Evolutionary conservation across 1,140 invertebrate species (phyloP).

Genomic region (Muscidifurax raptorellus): DNA sequence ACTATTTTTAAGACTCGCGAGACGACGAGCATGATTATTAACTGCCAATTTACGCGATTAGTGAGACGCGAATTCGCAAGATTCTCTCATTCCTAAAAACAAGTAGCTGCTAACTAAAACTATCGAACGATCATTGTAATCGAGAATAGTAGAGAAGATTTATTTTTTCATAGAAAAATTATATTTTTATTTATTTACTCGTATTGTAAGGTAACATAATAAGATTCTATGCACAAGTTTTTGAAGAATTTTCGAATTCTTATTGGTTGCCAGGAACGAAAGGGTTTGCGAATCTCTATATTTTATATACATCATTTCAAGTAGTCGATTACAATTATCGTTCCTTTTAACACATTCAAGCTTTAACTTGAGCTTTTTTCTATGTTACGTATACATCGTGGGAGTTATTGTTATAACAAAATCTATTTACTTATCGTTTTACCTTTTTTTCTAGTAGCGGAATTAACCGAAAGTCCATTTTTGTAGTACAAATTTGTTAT

Average conservation of each 20-base stretch:
- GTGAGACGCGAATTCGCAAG: constrained; percentile 13
- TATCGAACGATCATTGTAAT: constrained; percentile 25
- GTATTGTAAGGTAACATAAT: not conserved
- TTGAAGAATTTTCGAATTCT: no score
- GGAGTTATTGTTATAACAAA: constrained; percentile 45
- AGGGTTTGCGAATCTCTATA: no score
- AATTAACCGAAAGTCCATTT: constrained; percentile 41
- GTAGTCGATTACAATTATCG: constrained; percentile 41
- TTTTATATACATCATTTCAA: not conserved
- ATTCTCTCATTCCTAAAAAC: constrained; percentile 32
- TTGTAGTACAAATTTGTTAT: constrained; percentile 50
- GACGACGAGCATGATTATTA: not conserved
- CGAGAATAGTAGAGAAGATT: not conserved
- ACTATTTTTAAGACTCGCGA: not conserved
- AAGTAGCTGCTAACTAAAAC: not conserved
- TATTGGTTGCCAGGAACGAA: no score
- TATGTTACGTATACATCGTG: constrained; percentile 18
- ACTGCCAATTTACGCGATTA: constrained; percentile 9
- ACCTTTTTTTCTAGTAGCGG: constrained; percentile 11
- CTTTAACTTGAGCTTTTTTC: constrained; percentile 35
- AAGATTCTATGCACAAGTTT: not conserved
- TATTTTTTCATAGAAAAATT: not conserved
- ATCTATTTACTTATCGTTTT: constrained; percentile 20
- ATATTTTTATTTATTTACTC: not conserved
- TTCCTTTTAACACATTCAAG: not conserved